Base-by-base conservation (phyloP, 2,888 invertebrate genomes). In the Tanaodytes sp. region DNA sequence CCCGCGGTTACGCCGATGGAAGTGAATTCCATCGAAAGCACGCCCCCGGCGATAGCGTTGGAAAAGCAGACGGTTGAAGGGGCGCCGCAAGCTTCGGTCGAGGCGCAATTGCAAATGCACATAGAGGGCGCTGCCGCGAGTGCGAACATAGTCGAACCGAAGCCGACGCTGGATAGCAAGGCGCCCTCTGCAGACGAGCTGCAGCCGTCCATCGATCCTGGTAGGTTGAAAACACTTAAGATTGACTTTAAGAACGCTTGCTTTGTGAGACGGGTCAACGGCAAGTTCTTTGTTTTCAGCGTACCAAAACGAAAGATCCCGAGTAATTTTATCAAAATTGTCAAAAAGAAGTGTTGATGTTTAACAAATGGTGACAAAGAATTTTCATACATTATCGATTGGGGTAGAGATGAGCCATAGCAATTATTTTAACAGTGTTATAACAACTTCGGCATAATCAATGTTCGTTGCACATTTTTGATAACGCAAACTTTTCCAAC, bases 121-220 rank as follows among this genome's bases (percentile, higher is more conserved):
- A 48, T 71, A 27, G 64, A 71, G 57, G 49, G 65, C 37, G 20
- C 37, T 16, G 52, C 30, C 12, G 54, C 54, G n/a, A 30, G 52
- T 62, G 75, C 43, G 16, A 36, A 36, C 45, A 23, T 58, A 14
- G 63, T 59, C 33, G 72, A 76, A 42, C 59, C 74, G 15, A 81
- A 80, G 65, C 12, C 39, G 36, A 40, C 52, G 19, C 37, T 72
- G 1, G 75, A 72, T 3, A 45, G 52, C 16, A 82, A 82, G 65
- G 48, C 76, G 40, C 72, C 77, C 1, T 66, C 73, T 2, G 67
- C 76, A 8, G 83, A 83, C 11, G 81, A 82, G 42, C 73, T 83
- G 23, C 82, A 80, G 36, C 75, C 82, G 19, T 74, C 80, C 19
- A 55, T 83, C 36, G 82, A 82, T 76, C 70, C 83, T 37, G 78